Conservation (phyloP, 2,888 invertebrate species). For the Imbricaverruca yamaguchii region DNA sequence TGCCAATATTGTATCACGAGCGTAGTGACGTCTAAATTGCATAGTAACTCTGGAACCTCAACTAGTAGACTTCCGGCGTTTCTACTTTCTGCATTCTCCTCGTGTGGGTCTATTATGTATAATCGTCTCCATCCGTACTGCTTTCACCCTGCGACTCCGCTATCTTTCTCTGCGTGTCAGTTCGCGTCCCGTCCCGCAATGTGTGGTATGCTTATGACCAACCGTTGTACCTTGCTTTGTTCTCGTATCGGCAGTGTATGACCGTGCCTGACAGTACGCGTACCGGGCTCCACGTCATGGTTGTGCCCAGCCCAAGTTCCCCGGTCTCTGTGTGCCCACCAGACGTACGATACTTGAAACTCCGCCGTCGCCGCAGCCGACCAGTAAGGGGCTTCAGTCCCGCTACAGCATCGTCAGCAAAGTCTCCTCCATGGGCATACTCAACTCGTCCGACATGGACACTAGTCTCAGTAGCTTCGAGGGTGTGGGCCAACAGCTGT, state of each 20-base stretch:
- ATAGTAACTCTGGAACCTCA: too few species aligned
- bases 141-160: too few species aligned
- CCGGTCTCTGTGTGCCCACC: neutral
- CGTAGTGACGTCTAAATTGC: too few species aligned
- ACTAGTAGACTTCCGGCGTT: too few species aligned
- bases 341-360: neutral
- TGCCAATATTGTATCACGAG: too few species aligned
- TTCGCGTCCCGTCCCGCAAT: too few species aligned
- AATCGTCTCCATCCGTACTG: too few species aligned
- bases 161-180: too few species aligned
- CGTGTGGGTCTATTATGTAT: too few species aligned
- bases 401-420: neutral
- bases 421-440: conserved; percentile 6
- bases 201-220: neutral
- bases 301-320: neutral
- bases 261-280: neutral
- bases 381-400: too few species aligned
- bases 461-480: conserved; percentile 10
- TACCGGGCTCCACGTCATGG: neutral
- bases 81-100: too few species aligned
- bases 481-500: neutral
- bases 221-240: neutral
- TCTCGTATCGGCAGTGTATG: neutral
- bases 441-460: neutral
- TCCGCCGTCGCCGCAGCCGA: neutral